A percentile compares a stretch with the other conserved stretches of the same genome.
Conservation (phyloP, 2,113 vertebrate genomes). For the Hypocryptadius cinnamomeus region DNA sequence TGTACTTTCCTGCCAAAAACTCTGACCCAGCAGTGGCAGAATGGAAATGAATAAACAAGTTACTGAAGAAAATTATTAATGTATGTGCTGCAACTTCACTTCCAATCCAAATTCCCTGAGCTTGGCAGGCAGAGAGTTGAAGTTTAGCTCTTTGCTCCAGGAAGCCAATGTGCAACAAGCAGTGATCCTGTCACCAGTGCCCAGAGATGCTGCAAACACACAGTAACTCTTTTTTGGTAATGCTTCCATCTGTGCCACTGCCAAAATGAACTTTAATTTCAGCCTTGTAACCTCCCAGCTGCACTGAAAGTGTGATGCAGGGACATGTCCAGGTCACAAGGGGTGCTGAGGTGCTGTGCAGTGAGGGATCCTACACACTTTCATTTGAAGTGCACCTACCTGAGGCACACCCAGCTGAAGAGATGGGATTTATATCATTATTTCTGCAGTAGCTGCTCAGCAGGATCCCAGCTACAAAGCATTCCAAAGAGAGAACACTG, state of each 20-base stretch:
- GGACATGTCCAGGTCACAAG: background rate
- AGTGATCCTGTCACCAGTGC: background rate
- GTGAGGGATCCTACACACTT: background rate
- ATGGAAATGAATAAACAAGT: background rate
- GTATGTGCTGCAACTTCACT: background rate
- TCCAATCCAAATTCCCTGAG: background rate
- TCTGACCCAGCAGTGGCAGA: background rate
- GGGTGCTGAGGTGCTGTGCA: background rate
- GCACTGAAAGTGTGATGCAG: background rate
- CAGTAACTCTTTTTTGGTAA: background rate
- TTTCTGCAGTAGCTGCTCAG: background rate
- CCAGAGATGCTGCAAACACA: background rate
- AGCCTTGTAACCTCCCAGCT: background rate
- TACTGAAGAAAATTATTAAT: background rate
- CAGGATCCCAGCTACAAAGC: background rate
- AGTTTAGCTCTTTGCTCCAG: background rate
- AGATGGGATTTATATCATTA: background rate
- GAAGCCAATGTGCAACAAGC: background rate
- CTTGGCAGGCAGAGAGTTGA: background rate
- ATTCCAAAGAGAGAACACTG: background rate
- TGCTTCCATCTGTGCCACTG: background rate
- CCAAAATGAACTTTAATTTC: background rate
- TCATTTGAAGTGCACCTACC: background rate
- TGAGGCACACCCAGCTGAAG: background rate
- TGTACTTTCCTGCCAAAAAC: background rate